Evolutionary conservation across 2,797 vertebrate species (phyloP).

Genomic region (Podarcis lilfordi): DNA sequence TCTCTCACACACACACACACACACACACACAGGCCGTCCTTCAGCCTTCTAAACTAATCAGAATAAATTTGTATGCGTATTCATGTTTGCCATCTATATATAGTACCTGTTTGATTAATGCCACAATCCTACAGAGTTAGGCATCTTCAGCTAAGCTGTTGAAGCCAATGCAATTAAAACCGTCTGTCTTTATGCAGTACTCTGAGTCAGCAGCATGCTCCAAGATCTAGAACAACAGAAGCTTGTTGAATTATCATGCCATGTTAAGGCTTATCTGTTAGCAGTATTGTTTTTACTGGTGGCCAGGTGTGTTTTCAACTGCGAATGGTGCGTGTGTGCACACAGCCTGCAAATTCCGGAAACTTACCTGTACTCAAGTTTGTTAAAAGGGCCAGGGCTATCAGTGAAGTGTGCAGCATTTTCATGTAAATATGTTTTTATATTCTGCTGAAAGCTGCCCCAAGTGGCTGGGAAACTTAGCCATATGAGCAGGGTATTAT

Average conservation of each 20-base stretch:
- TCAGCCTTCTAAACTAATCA: neutral
- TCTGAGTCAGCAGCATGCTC: neutral
- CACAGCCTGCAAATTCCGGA: neutral
- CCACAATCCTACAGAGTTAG: neutral
- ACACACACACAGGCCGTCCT: too few species aligned
- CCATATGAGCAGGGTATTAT: too few species aligned
- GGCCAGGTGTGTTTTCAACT: neutral
- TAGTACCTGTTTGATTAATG: neutral
- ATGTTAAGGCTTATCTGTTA: neutral
- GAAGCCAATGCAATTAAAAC: conserved; percentile 3
- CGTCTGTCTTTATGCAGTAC: neutral
- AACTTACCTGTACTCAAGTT: neutral
- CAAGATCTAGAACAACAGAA: neutral
- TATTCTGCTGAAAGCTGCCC: too few species aligned
- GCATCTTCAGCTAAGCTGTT: neutral
- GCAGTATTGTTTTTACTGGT: neutral
- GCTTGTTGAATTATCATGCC: neutral
- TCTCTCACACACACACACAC: too few species aligned
- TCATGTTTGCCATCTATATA: neutral
- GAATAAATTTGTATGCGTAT: neutral
- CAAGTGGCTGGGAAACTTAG: too few species aligned
- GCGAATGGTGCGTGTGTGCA: neutral
- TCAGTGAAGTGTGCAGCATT: neutral
- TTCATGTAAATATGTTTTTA: neutral
- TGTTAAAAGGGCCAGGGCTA: neutral